A percentile compares a stretch with the other conserved stretches of the same genome.
Conservation (phyloP, 2,888 invertebrate species). For the Drosophila nr. perissopoda region DNA sequence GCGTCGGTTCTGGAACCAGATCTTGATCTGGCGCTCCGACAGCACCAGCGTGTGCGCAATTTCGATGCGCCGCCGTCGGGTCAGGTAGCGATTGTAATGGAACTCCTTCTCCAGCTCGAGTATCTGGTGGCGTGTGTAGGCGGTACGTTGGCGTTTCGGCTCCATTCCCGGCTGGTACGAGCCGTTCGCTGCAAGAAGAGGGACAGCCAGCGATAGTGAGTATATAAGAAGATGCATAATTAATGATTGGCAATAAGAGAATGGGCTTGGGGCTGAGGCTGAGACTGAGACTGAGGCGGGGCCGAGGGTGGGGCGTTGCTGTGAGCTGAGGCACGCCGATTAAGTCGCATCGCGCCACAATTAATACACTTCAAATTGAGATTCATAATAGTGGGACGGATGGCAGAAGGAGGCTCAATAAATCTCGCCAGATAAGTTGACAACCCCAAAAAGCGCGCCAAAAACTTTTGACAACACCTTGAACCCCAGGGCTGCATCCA, state of each 20-base stretch:
- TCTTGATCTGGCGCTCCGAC: conserved; percentile 95
- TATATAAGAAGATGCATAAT: conserved; percentile 57
- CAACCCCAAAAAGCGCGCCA: conserved; percentile 65
- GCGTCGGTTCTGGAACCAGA: conserved; percentile 94
- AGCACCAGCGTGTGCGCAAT: conserved; percentile 98
- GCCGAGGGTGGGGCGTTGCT: conserved; percentile 1
- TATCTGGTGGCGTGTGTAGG: conserved; percentile 99
- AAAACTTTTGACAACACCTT: conserved; percentile 67
- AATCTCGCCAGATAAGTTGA: conserved; percentile 77
- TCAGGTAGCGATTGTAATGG: conserved; percentile 98
- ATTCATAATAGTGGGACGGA: conserved; percentile 49
- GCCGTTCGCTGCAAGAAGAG: conserved; percentile 90
- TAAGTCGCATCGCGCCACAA: conserved; percentile 67
- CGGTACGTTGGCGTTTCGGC: conserved; percentile 97
- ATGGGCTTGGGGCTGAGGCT: conserved; percentile 1
- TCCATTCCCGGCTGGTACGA: conserved; percentile 96
- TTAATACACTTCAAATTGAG: conserved; percentile 78
- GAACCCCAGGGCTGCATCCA: conserved; percentile 20
- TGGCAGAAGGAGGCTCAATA: conserved; percentile 58
- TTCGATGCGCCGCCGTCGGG: conserved; percentile 97
- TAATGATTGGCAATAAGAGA: conserved; percentile 52
- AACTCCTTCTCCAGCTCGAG: conserved; percentile 99
- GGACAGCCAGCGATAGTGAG: conserved; percentile 25
- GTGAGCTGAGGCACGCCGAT: conserved; percentile 33
- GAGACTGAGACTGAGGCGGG: background rate